Base-by-base conservation (phyloP, 1,140 invertebrate species). In the Eurosta solidaginis region DNA sequence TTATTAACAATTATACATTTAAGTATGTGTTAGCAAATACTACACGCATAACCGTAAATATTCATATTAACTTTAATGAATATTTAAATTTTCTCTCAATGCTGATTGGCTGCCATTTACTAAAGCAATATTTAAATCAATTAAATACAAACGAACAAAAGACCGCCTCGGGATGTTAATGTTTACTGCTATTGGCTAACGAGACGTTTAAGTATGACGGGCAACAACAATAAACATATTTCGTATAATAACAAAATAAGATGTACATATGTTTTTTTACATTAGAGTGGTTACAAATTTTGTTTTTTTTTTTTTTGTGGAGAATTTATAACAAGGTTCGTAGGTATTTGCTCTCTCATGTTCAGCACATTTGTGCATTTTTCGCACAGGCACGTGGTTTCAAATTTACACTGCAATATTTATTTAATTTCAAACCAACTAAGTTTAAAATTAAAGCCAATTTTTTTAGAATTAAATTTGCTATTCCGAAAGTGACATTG, bases 101-200 rank as follows among this genome's bases (percentile, higher is more conserved):
- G 74, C 29, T 74, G 77, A 78, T 78, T 78, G 77, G 77, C 27
- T 74, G 33, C 2, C 33, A 10, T 9, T 20, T 4, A 2, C 22
- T 29, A 36, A 20, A 44, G 36, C 74, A 63, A 74, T 45, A 50
- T 52, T 78, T 40, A 74, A 78, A 74, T 78, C 40, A 42, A 78
- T 78, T 78, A 74, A 78, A 33, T 2, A 14, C 25, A 74, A 27
- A 25, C 74, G 25, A 44, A 50, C 42, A 42, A 27, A 40, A 73
- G 17, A 40, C 77, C 77, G 77, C 77, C 77, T 78, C 74, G 59
- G 36, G 59, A 17, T 40, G 33, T 20, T 68, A 40, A 68, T 59
- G 17, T 36, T n/a, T 14, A 5, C 59, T 68, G 59, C 59, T 40
- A 68, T 68, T 68, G 59, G 59, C 59, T 22, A 68, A 40, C 59